These are phyloP conservation scores for Myopa testacea DNA, from an alignment of 2,888 invertebrate genomes.

Conservation along the genomic window DNA sequence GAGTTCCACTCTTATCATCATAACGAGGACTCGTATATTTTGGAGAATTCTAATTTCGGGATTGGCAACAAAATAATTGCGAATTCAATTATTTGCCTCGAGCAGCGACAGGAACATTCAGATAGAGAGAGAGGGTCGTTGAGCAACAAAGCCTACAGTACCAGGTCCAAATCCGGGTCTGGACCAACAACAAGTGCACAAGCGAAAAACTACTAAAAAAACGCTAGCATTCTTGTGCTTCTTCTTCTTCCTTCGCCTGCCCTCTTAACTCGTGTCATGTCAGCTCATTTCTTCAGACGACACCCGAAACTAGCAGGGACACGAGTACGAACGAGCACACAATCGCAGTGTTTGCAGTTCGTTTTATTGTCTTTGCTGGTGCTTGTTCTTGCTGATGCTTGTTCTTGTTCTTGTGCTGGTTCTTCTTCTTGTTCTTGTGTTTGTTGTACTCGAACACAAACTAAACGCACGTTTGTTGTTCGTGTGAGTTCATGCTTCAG, in stretches of 20 bases:
- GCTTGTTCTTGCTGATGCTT: not conserved
- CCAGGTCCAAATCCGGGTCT: no score
- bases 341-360: no score
- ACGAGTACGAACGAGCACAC: not conserved
- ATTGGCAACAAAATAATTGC: not conserved
- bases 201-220: not conserved
- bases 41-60: not conserved
- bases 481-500: slow-evolving; percentile 9
- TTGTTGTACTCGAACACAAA: not conserved
- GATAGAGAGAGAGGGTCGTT: no score
- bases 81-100: not conserved
- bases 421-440: no score
- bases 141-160: no score
- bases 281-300: not conserved
- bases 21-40: not conserved
- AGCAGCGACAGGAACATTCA: no score
- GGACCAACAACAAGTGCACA: no score
- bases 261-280: not conserved
- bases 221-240: not conserved
- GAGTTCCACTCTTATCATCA: not conserved
- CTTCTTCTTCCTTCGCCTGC: not conserved
- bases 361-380: no score
- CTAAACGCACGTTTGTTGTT: not conserved
- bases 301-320: not conserved
- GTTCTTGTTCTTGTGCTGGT: not conserved